Evolutionary conservation across 2,113 vertebrate genomes (phyloP), one percentile per base, ranked within the genome.

Genomic region (Lathamus discolor): DNA sequence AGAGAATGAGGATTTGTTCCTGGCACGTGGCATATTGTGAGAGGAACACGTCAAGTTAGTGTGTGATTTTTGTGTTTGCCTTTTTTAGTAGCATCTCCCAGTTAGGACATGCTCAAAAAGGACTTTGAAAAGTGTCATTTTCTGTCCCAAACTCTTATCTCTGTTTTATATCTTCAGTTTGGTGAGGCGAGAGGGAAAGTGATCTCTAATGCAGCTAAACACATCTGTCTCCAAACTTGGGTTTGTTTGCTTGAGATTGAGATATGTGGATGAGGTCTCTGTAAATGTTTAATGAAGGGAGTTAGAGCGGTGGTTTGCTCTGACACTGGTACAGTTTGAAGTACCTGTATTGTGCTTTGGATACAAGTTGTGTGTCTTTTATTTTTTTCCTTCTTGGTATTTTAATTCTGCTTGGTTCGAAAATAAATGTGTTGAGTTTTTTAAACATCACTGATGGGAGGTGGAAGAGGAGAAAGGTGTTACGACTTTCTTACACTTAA

Each of bases 261-360:
- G 95, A 79, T 86, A 59, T 33, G 76, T 74, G 48, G 88, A 88
- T 75, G 66, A 31, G 78, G 59, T 52, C 74, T 89, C 61, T 93
- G 92, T 97, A 89, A 97, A 97, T 97, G 88, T 97, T 97, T 97
- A 93, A 96, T 72, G 89, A 78, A 92, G 59, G 70, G 23, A 25
- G 48, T 77, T 94, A 28, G 61, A 64, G 86, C 2, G 11, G 93
- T 78, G 86, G 52, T 94, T 95, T 94, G 63, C 92, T 96, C 87
- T 88, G 83, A 94, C 94, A 24, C 87, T 82, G 1, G 0, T 57
- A 28, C 41, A n/a, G 49, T 75, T 80, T 84, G 73, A 92, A 88
- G 63, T 57, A 77, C 33, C 89, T 94, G 15, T 73, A 4, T 86
- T 92, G 90, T 88, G 93, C 73, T 95, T 93, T 85, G 66, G 55